These are phyloP conservation scores for Nannobrachium achirus DNA, from an alignment of 2,113 vertebrate species.

Conservation along the genomic window DNA sequence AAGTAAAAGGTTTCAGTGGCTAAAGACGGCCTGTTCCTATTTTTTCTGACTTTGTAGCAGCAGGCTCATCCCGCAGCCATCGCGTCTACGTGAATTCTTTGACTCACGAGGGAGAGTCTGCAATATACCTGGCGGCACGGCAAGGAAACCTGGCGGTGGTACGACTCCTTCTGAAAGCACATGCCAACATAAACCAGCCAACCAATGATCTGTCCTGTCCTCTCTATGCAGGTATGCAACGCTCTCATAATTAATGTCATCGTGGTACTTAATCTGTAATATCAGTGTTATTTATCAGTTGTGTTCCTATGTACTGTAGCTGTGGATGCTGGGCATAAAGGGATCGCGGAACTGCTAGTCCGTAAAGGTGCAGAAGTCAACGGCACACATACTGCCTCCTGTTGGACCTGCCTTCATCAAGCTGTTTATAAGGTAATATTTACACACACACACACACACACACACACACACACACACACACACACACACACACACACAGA, in stretches of 20 bases:
- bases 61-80: constrained; percentile 50
- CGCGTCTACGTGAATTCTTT: constrained; percentile 77
- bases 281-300: neutral
- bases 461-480: neutral
- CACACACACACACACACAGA: neutral
- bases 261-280: neutral
- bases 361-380: constrained; percentile 83
- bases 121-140: constrained; percentile 86
- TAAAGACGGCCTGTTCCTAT: neutral
- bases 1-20: too few relatives aligned
- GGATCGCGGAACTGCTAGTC: constrained; percentile 82
- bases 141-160: constrained; percentile 79
- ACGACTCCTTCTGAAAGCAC: constrained; percentile 81
- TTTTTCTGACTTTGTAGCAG: constrained; percentile 47
- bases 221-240: constrained; percentile 85
- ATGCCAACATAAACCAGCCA: constrained; percentile 80
- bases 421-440: constrained; percentile 80
- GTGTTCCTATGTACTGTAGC: constrained; percentile 63
- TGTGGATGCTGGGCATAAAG: constrained; percentile 79
- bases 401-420: constrained; percentile 94
- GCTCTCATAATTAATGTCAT: neutral
- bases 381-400: constrained; percentile 85
- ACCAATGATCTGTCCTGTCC: constrained; percentile 87
- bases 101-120: constrained; percentile 87
- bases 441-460: too few relatives aligned